These are phyloP conservation scores for Drosophila koepferae DNA, from an alignment of 2,888 invertebrate species.

Conservation along the genomic window DNA sequence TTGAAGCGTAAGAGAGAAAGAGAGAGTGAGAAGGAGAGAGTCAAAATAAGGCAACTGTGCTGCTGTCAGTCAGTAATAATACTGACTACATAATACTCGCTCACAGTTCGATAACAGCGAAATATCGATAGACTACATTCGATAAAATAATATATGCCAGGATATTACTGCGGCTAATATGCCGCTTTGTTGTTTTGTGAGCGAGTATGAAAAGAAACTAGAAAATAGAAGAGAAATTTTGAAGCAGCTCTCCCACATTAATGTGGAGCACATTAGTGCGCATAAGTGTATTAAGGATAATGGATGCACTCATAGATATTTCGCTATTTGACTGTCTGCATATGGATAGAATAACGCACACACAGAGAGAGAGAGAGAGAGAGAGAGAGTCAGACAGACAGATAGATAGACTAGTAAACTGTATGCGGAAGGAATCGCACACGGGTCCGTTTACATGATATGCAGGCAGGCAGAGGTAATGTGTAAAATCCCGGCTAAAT, in stretches of 20 bases:
- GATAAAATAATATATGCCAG: not conserved
- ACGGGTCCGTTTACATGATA: constrained; percentile 54
- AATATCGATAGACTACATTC: not conserved
- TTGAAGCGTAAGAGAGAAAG: not conserved
- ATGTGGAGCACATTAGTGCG: constrained; percentile 72
- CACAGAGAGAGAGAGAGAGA: not conserved
- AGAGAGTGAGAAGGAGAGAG: not conserved
- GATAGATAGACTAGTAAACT: not conserved
- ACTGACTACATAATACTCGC: not conserved
- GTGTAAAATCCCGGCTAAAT: constrained; percentile 15
- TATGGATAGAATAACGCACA: constrained; percentile 46
- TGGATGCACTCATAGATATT: constrained; percentile 80
- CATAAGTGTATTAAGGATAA: constrained; percentile 80
- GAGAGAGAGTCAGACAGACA: not conserved
- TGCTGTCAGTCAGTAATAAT: no score
- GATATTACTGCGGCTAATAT: not conserved
- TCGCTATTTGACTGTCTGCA: constrained; percentile 62
- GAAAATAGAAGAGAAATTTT: constrained; percentile 57
- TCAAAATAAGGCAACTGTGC: not conserved
- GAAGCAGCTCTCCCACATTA: constrained; percentile 68
- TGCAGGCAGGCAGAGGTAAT: constrained; percentile 29
- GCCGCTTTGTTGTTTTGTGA: not conserved
- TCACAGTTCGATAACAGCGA: no score
- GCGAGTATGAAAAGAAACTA: constrained; percentile 5
- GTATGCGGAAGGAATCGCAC: constrained; percentile 47